These are phyloP conservation scores for Bradypus variegatus DNA, from an alignment of 2,797 vertebrate genomes.

Conservation along the genomic window DNA sequence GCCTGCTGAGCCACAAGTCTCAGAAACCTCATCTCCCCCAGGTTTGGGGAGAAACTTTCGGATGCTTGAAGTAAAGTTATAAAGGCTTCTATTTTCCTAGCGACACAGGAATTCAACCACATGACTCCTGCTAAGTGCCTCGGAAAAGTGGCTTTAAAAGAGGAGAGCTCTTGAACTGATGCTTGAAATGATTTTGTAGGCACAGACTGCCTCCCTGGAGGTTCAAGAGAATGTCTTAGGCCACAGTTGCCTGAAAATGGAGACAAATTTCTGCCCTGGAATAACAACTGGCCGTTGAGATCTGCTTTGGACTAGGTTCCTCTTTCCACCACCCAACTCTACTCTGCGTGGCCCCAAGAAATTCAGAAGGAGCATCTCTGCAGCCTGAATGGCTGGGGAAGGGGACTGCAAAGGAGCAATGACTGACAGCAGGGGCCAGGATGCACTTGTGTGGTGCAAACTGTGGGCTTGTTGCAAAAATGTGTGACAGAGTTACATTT, in stretches of 20 bases:
- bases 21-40: not conserved
- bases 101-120: not conserved
- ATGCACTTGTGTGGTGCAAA: not conserved
- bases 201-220: not conserved
- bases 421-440: not conserved
- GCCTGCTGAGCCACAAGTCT: not conserved
- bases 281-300: not conserved
- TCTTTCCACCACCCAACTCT: not conserved
- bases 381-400: not conserved
- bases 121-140: not conserved
- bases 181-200: not conserved
- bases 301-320: not conserved
- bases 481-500: not conserved
- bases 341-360: not conserved
- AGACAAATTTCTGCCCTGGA: not conserved
- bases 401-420: not conserved
- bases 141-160: not conserved
- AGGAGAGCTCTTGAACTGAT: not conserved
- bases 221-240: not conserved
- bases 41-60: not conserved
- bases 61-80: not conserved
- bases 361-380: not conserved
- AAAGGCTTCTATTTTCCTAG: conserved; percentile 6
- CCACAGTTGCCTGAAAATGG: not conserved
- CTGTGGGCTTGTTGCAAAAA: not conserved